A percentile compares a stretch with the other conserved stretches of the same genome.
Conservation (phyloP, 2,113 vertebrate species). For the Peromyscus maniculatus region DNA sequence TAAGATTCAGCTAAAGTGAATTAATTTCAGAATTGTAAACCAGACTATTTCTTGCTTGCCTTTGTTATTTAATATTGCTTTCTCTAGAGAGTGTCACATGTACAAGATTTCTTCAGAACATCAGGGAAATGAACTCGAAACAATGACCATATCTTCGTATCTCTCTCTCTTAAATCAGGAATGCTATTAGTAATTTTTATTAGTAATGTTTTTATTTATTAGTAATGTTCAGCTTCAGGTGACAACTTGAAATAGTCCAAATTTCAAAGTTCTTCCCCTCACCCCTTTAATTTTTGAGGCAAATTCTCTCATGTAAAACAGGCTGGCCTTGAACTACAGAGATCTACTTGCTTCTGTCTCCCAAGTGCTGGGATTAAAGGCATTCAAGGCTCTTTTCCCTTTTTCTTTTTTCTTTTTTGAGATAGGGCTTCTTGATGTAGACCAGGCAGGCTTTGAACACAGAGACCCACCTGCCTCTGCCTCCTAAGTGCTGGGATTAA, state of each 20-base stretch:
- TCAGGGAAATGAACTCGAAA: not conserved
- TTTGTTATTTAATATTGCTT: not conserved
- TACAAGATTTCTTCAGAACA: not conserved
- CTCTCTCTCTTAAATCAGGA: not conserved
- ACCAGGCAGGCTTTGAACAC: too few relatives aligned
- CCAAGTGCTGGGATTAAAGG: not conserved
- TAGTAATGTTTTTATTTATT: not conserved
- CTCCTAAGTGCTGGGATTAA: not conserved
- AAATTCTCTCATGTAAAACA: too few relatives aligned
- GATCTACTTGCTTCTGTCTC: too few relatives aligned
- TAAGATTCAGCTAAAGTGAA: not conserved
- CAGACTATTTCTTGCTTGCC: not conserved
- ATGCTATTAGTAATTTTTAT: not conserved
- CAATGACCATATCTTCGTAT: not conserved
- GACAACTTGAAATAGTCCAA: conserved; percentile 24
- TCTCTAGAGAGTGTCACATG: not conserved
- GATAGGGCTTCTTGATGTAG: not conserved
- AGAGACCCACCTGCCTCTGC: too few relatives aligned
- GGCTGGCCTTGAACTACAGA: too few relatives aligned
- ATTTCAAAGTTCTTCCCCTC: not conserved
- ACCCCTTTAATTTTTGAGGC: too few relatives aligned
- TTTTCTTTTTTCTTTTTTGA: not conserved
- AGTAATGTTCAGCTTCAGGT: too few relatives aligned
- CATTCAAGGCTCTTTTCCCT: not conserved
- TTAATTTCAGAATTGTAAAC: not conserved